Evolutionary conservation across 2,113 vertebrate species (phyloP).

Genomic region (Trichomycterus rosablanca): DNA sequence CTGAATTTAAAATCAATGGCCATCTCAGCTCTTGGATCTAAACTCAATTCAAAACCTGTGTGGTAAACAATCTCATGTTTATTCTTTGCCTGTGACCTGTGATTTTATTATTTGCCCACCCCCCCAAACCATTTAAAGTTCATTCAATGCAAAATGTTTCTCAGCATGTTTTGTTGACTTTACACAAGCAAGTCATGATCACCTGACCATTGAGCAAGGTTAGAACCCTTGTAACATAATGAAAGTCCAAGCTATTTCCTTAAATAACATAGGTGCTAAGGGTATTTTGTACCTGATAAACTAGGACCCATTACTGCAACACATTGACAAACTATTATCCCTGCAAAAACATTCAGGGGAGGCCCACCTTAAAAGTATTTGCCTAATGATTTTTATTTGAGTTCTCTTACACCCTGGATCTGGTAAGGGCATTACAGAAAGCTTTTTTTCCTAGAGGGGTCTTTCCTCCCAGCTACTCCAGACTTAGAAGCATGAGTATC

Average conservation of each 20-base stretch:
- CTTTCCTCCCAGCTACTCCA: conserved; percentile 45
- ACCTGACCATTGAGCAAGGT: conserved; percentile 27
- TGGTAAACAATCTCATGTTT: too few species aligned
- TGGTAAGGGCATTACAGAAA: too few species aligned
- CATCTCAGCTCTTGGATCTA: too few species aligned
- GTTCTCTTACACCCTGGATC: conserved; percentile 28
- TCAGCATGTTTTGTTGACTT: neutral
- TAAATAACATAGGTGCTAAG: conserved; percentile 37
- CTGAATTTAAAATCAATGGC: too few species aligned
- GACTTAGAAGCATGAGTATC: conserved; percentile 41
- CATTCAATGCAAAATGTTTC: neutral
- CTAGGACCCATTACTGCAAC: conserved; percentile 46
- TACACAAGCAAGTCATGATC: neutral
- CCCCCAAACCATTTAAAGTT: conserved; percentile 7
- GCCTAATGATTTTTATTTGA: conserved; percentile 1
- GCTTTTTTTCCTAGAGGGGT: too few species aligned
- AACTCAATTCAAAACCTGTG: too few species aligned
- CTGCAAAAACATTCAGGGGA: conserved; percentile 53
- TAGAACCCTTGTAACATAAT: conserved; percentile 16
- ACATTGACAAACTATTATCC: conserved; percentile 25
- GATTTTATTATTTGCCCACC: too few species aligned
- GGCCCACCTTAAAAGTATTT: conserved; percentile 42
- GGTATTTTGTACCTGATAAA: conserved; percentile 52
- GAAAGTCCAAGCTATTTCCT: conserved; percentile 35
- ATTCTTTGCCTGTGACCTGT: too few species aligned